These are phyloP conservation scores for Phasia obesa DNA, from an alignment of 2,888 invertebrate species.

Conservation along the genomic window DNA sequence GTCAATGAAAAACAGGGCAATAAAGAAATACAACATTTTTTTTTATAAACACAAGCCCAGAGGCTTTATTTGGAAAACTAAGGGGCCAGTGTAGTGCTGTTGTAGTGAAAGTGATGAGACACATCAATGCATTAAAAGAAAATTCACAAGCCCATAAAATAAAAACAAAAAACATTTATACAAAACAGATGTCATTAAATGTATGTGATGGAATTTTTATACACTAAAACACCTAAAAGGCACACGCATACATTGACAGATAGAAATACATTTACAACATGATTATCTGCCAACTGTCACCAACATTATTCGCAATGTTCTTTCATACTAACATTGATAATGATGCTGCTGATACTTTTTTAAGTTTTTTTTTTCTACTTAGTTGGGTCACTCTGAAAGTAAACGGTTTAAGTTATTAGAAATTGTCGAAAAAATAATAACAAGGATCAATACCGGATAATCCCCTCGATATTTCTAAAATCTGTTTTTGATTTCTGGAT, in stretches of 20 bases:
- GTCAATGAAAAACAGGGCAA: conserved; percentile 44
- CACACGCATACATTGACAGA: conserved; percentile 8
- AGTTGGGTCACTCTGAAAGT: background rate
- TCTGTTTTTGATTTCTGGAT: no score
- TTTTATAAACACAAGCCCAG: conserved; percentile 5
- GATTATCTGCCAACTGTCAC: conserved; percentile 33
- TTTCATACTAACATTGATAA: conserved; percentile 2
- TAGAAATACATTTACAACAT: conserved; percentile 36
- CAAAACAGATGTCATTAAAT: conserved; percentile 61
- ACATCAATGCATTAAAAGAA: conserved; percentile 12
- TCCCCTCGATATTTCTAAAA: no score
- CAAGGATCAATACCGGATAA: no score
- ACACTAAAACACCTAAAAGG: conserved; percentile 64
- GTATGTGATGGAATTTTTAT: conserved; percentile 43
- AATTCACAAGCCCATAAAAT: background rate
- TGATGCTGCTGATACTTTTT: conserved; percentile 10
- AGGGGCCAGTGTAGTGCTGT: background rate
- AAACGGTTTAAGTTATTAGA: background rate
- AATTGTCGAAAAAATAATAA: no score
- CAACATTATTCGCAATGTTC: background rate
- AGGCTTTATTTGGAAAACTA: background rate
- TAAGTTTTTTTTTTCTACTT: background rate
- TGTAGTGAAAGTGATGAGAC: background rate
- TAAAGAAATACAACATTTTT: conserved; percentile 33
- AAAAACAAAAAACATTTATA: conserved; percentile 16